Evolutionary conservation across 2,113 vertebrate genomes (phyloP).

Genomic region (Pelecanoides urinatrix): DNA sequence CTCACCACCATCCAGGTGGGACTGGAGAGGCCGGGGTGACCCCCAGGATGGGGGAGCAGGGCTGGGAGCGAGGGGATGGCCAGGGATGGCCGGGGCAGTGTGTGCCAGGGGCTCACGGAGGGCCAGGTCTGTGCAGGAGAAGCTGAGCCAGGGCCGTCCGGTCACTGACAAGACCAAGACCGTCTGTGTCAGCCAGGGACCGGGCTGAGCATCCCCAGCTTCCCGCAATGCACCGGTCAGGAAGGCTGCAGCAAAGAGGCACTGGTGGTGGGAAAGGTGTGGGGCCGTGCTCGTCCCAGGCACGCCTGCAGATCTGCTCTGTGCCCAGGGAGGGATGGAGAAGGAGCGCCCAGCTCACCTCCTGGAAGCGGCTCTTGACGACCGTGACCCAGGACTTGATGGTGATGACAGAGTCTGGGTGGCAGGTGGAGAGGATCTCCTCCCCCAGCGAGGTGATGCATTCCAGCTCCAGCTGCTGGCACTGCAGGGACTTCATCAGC

Average conservation of each 20-base stretch:
- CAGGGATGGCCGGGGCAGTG: not conserved
- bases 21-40: accelerated
- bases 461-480: slow-evolving; percentile 77
- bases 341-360: slow-evolving; percentile 61
- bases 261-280: accelerated
- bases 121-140: not conserved
- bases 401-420: slow-evolving; percentile 83
- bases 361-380: slow-evolving; percentile 83
- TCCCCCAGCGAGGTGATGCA: slow-evolving; percentile 80
- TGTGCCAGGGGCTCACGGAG: accelerated
- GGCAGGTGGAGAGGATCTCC: slow-evolving; percentile 81
- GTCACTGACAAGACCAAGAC: too few relatives aligned
- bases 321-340: accelerated
- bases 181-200: accelerated
- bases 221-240: accelerated
- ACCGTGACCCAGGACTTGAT: slow-evolving; percentile 87
- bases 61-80: not conserved
- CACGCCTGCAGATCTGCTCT: accelerated
- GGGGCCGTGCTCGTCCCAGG: accelerated
- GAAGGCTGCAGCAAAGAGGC: not conserved
- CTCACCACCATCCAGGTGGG: not conserved
- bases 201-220: not conserved
- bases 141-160: too few relatives aligned
- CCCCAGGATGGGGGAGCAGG: too few relatives aligned
- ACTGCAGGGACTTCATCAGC: slow-evolving; percentile 70